Evolutionary conservation across 2,113 vertebrate genomes (phyloP).

Genomic region (Galeopterus variegatus): DNA sequence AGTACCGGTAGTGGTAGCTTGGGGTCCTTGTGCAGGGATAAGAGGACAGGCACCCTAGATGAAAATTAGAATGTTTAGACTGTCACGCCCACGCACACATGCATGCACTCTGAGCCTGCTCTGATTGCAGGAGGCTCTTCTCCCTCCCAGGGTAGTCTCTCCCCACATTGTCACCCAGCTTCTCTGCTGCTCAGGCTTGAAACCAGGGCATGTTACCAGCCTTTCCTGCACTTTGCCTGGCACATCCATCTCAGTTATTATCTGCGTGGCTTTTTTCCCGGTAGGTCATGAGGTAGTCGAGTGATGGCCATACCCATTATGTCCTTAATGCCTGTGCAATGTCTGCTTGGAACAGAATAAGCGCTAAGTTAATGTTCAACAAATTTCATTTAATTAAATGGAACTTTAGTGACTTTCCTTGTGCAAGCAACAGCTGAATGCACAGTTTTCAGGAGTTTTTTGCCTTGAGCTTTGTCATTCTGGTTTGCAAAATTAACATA

Average conservation of each 20-base stretch:
- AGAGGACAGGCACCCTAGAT: not conserved
- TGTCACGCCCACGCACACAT: not conserved
- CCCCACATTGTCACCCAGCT: not conserved
- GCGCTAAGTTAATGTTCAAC: not conserved
- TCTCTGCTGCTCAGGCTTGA: not conserved
- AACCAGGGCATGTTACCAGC: fast-evolving
- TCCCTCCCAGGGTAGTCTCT: not conserved
- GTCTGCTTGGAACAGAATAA: not conserved
- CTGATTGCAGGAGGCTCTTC: not conserved
- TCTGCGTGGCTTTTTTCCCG: not conserved
- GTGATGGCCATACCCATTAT: not conserved
- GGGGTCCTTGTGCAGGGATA: not conserved
- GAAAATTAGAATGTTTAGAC: not conserved
- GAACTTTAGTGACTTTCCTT: constrained; percentile 1
- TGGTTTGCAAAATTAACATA: constrained; percentile 68
- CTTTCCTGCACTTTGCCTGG: not conserved
- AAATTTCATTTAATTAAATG: constrained; percentile 42
- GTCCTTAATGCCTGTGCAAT: not conserved
- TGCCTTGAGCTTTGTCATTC: constrained; percentile 3
- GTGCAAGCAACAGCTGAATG: not conserved
- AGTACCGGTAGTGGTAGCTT: not conserved
- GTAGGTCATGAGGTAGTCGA: not conserved
- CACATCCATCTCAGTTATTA: fast-evolving
- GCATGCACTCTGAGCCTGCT: not conserved
- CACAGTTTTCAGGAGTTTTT: not conserved